Evolutionary conservation across 2,113 vertebrate species (phyloP).

Genomic region (Cyanoderma ruficeps): DNA sequence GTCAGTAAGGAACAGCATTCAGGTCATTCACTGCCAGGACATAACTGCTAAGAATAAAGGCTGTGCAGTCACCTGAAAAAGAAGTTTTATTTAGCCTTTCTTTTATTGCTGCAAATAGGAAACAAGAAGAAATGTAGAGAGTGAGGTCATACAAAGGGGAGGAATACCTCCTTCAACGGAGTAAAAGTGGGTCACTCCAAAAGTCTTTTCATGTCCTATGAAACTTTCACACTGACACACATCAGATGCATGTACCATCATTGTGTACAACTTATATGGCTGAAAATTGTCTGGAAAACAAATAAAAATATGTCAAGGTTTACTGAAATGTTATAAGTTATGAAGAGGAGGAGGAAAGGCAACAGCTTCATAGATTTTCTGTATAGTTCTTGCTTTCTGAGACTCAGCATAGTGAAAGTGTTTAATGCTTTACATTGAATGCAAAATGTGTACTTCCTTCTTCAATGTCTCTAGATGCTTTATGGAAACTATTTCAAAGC

Average conservation of each 20-base stretch:
- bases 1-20: not conserved
- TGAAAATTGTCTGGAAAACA: slow-evolving; percentile 30
- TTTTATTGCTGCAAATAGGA: not conserved
- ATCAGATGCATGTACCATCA: slow-evolving; percentile 7
- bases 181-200: slow-evolving; percentile 71
- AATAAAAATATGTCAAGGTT: not conserved
- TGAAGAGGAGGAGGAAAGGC: not conserved
- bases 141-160: not conserved
- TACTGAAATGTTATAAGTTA: not conserved
- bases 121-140: not conserved
- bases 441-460: not conserved
- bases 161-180: slow-evolving; percentile 78
- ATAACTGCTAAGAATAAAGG: not conserved
- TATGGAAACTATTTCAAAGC: not conserved
- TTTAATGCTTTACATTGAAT: not conserved
- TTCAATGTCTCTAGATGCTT: not conserved
- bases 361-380: not conserved
- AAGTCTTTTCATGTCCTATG: slow-evolving; percentile 71
- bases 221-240: slow-evolving; percentile 68
- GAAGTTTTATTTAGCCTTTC: not conserved
- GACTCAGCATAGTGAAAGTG: not conserved
- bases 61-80: not conserved
- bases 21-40: not conserved
- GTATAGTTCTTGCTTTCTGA: not conserved
- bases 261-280: slow-evolving; percentile 47